Conservation (phyloP, 1,140 invertebrate species). For the Lordiphosa collinella region DNA sequence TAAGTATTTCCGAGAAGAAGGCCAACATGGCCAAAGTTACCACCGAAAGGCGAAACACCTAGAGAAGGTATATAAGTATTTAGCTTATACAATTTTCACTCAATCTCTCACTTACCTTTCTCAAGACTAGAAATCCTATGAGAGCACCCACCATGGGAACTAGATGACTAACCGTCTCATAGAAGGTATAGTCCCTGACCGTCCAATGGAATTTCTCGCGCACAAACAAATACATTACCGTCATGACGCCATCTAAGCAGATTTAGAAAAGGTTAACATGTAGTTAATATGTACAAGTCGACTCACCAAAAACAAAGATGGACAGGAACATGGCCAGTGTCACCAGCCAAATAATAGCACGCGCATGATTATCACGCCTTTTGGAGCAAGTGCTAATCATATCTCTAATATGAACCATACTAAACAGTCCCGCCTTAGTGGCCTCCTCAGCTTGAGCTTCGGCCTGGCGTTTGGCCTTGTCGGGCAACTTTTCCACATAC, state of each 20-base stretch:
- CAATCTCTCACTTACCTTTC: too few species aligned
- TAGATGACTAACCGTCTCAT: slow-evolving; percentile 79
- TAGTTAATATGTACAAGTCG: too few species aligned
- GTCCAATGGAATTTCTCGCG: slow-evolving; percentile 85
- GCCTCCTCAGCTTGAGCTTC: slow-evolving; percentile 7
- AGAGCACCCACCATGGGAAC: slow-evolving; percentile 81
- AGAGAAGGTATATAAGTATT: not conserved
- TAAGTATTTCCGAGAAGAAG: slow-evolving; percentile 75
- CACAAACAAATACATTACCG: slow-evolving; percentile 83
- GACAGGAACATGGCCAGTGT: slow-evolving; percentile 82
- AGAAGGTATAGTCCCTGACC: slow-evolving; percentile 83
- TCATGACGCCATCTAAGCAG: slow-evolving; percentile 65
- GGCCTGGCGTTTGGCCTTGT: slow-evolving; percentile 31
- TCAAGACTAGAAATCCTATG: slow-evolving; percentile 81
- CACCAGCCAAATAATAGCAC: slow-evolving; percentile 83
- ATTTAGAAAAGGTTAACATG: not conserved
- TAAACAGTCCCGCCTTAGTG: slow-evolving; percentile 80
- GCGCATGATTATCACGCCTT: slow-evolving; percentile 82
- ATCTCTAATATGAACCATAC: slow-evolving; percentile 82
- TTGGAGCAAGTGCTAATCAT: slow-evolving; percentile 83
- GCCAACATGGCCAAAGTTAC: slow-evolving; percentile 62
- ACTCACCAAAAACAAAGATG: slow-evolving; percentile 81
- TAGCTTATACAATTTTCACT: too few species aligned
- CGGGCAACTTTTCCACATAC: slow-evolving; percentile 53
- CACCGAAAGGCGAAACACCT: slow-evolving; percentile 70